Evolutionary conservation across 2,797 vertebrate genomes (phyloP), one percentile per base, ranked within the genome.

Genomic region (Cercopithecus hamlyni): DNA sequence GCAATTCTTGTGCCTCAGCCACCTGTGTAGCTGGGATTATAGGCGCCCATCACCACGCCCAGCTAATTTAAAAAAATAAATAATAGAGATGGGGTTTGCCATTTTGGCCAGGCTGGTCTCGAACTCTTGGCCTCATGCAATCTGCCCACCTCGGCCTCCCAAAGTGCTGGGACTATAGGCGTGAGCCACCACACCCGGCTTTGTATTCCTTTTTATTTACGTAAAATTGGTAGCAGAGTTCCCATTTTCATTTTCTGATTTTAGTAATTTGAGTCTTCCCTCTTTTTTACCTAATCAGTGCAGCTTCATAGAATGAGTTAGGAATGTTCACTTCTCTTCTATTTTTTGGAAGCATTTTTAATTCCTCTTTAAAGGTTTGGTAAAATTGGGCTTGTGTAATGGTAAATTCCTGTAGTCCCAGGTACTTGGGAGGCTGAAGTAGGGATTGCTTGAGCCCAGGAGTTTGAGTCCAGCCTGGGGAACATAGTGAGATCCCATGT

Each of bases 321-420:
- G 83, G 79, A 84, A 70, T 22, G 0, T 41, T 86, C n/a, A 15
- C 5, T 84, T 45, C 24, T 91, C 22, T 61, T 61, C 11, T 77
- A 43, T 36, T 20, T 90, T 73, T 43, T 26, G 90, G 57, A 58
- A 93, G 36, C 43, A 73, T 67, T 14, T 55, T 45, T 22, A 64
- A 72, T 88, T 93, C 48, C 26, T 88, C 36, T 83, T 90, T 24
- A 39, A 87, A 83, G 20, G 27, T 64, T 64, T 88, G 52, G 26
- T 83, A 83, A 64, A 72, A 64, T 64, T 70, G 36, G 19, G n/a
- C 5, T 1, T n/a, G 9, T 19, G 19, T 70, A 22, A 36, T 72
- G 67, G 9, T 22, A 39, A 36, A 36, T 36, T 36, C 10, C n/a
- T 39, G n/a, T 39, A 72, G n/a, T 72, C n/a, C 67, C 67, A 20